These are phyloP conservation scores for Meganola albula DNA, from an alignment of 2,888 invertebrate genomes.

Conservation along the genomic window DNA sequence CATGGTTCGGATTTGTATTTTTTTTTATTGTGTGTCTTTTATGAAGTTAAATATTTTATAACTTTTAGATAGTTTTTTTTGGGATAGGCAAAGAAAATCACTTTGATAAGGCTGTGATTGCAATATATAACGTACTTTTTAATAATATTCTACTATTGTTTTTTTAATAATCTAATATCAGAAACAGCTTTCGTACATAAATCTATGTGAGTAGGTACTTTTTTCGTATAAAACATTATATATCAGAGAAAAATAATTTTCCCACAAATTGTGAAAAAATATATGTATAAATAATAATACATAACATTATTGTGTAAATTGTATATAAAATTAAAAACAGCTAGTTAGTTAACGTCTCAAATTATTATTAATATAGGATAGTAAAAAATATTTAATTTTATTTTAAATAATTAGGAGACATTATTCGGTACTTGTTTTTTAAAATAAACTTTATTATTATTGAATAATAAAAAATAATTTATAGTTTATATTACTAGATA, in stretches of 20 bases:
- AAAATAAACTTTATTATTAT: slow-evolving; percentile 4
- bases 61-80: background rate
- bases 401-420: slow-evolving; percentile 31
- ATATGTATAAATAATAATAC: slow-evolving; percentile 10
- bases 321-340: slow-evolving; percentile 37
- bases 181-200: background rate
- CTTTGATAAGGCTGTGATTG: background rate
- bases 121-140: no score
- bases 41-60: background rate
- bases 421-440: slow-evolving; percentile 1
- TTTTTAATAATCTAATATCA: no score
- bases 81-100: background rate
- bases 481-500: background rate
- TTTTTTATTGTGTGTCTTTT: no score
- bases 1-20: no score
- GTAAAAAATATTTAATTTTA: slow-evolving; percentile 17
- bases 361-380: no score
- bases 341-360: slow-evolving; percentile 38
- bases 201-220: no score
- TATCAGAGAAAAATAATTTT: slow-evolving; percentile 7
- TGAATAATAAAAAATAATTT: background rate
- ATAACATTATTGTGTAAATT: slow-evolving; percentile 38
- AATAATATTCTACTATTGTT: no score
- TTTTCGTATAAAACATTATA: slow-evolving; percentile 17
- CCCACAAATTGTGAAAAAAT: slow-evolving; percentile 31